Base-by-base conservation (phyloP, 2,888 invertebrate genomes). In the Rhimphoctona megacephalus region DNA sequence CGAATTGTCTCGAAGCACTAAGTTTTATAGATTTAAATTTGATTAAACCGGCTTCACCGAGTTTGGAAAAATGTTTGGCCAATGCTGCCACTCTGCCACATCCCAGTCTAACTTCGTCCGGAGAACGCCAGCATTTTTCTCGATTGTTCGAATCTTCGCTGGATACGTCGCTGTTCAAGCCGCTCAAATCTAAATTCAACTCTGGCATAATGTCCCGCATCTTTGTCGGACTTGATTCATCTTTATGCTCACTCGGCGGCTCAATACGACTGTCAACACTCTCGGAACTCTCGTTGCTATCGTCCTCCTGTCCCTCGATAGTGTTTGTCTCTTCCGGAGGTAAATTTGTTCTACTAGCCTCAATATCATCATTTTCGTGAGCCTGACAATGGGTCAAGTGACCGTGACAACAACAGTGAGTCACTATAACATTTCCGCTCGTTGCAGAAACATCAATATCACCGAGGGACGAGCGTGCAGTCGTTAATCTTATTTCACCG, bases 81-180 rank as follows among this genome's bases (percentile, higher is more conserved):
- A 97, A 94, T 61, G 96, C 96, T 83, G 96, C 96, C 0, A 97
- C 97, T 93, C 96, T 96, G 1, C 97, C 97, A 83, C 96, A 95
- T 0, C 97, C 96, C 30, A 97, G 95, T 82, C 96, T 94, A 77
- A 96, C 96, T 90, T 97, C 96, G 89, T 96, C 96, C 0, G 97
- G 97, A 0, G 96, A 96, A 90, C 96, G 96, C 97, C 97, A 97
- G 30, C 96, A 96, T 89, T 96, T 96, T 30, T 94, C 94, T 19
- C 91, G 90, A 33, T 88, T 89, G 6, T 87, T 89, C 30, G 90
- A 89, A 85, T 91, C 89, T n/a, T 90, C 90, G 88, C 89, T 89
- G n/a, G 90, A 89, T 4, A 89, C 89, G 6, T 93, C 92, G 81
- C 93, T 93, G 49, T 92, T 92, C 43, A 94, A 74, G 2, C 93